Evolutionary conservation across 2,888 invertebrate genomes (phyloP), one percentile per base, ranked within the genome.

Genomic region (Cordilura impudica): DNA sequence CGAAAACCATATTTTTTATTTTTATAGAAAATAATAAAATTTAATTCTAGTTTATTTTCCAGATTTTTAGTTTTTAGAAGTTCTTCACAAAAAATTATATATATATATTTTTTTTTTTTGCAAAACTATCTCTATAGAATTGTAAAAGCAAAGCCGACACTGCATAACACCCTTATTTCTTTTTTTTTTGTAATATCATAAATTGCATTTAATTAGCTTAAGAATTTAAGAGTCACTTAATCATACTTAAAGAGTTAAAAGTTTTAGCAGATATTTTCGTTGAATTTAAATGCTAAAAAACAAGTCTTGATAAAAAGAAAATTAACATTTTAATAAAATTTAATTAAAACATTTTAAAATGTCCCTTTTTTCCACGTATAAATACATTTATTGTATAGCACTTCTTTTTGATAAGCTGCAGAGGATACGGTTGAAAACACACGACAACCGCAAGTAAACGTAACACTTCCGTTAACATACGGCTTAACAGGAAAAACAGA

Each of bases 261-360:
- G n/a, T 43, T 49, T 45, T 23, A 65, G 29, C 43, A 49, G 75
- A 35, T n/a, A 61, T 31, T 45, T 21, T 4, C 16, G 12, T 12
- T 54, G 45, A 43, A 45, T 43, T 76, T 51, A 51, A 43, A 58
- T 43, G n/a, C 60, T 47, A 19, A 26, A 10, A 12, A 14, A 29
- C n/a, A 26, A 39, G 4, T 18, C 29, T 4, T 54, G 18, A 54
- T 31, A 47, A 70, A 58, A 70, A 39, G n/a, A 63, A 75, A 76
- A 76, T 76, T 65, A 75, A 67, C 75, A 79, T 79, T 72, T 79
- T 72, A 79, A 75, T 75, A 75, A 79, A 79, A 79, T 79, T 75
- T 75, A 79, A 79, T 79, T 79, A 79, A 79, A 75, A 71, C 79
- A 69, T 75, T 79, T 79, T 58, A 75, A 70, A 66, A 75, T 75